phyloP scores from a whole-genome alignment of 2,888 invertebrate genomes.

The Laothoe populi region DNA sequence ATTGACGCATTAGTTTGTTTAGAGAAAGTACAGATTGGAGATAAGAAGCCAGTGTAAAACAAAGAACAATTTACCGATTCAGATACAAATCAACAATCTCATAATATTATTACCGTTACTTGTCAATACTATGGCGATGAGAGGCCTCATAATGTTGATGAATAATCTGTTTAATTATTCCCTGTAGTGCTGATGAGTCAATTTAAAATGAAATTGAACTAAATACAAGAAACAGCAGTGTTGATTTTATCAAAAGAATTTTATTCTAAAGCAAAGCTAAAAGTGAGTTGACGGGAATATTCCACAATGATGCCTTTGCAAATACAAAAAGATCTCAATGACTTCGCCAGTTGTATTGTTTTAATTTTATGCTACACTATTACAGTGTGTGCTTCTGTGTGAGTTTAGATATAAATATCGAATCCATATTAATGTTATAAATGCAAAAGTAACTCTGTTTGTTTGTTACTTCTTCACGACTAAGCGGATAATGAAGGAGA shows the following conservation, averaged over 20 bases:
- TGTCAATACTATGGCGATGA: slow-evolving; percentile 3
- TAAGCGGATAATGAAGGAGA: no score
- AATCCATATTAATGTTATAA: not conserved
- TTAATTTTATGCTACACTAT: not conserved
- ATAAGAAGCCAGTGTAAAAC: slow-evolving; percentile 46
- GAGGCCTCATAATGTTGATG: not conserved
- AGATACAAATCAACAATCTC: slow-evolving; percentile 20
- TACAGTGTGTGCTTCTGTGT: not conserved
- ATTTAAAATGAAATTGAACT: not conserved
- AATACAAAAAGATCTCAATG: slow-evolving; percentile 6
- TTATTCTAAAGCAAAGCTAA: not conserved
- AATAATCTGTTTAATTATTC: not conserved
- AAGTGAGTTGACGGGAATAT: slow-evolving; percentile 3
- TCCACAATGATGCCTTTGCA: slow-evolving; percentile 8
- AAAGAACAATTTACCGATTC: slow-evolving; percentile 47
- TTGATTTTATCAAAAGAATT: not conserved
- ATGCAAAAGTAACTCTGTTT: no score
- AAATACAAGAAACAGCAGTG: not conserved
- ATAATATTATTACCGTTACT: not conserved
- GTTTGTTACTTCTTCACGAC: no score
- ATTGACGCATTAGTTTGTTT: slow-evolving; percentile 56
- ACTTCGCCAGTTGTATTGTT: slow-evolving; percentile 20
- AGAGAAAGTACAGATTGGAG: slow-evolving; percentile 54
- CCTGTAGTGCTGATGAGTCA: not conserved
- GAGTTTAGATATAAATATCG: not conserved